Conservation (phyloP, 2,113 vertebrate species). For the Phyllostomus discolor region DNA sequence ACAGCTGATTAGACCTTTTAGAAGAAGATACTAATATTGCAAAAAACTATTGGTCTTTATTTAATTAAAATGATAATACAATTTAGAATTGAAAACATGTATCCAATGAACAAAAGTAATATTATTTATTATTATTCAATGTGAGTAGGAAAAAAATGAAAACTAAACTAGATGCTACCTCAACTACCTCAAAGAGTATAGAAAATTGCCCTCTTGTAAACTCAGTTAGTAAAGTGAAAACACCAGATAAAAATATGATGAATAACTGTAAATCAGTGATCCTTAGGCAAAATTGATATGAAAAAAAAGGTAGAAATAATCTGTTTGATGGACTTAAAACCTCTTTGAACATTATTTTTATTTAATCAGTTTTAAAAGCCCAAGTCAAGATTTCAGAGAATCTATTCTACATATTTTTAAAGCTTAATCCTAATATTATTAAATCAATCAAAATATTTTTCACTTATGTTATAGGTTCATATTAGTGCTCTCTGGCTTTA, state of each 20-base stretch:
- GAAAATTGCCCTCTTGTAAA: background rate
- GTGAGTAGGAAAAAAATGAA: background rate
- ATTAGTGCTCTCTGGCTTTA: background rate
- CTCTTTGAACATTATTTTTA: background rate
- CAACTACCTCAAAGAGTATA: background rate
- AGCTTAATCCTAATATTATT: background rate
- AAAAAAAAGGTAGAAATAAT: background rate
- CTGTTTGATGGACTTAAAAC: background rate
- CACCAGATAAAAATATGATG: background rate
- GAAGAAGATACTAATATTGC: background rate
- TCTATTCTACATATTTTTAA: background rate
- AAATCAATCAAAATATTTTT: background rate
- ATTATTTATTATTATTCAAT: background rate
- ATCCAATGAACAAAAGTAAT: background rate
- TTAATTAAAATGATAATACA: background rate
- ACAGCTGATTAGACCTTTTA: background rate
- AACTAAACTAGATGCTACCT: background rate
- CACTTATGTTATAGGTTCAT: background rate
- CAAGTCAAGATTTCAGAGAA: background rate
- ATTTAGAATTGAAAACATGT: background rate
- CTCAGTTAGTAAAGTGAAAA: background rate
- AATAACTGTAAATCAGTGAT: background rate
- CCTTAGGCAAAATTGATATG: background rate
- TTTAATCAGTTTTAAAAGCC: background rate
- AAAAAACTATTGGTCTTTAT: background rate